Evolutionary conservation across 2,113 vertebrate genomes (phyloP), one percentile per base, ranked within the genome.

Genomic region (Epinephelus cyanopodus): DNA sequence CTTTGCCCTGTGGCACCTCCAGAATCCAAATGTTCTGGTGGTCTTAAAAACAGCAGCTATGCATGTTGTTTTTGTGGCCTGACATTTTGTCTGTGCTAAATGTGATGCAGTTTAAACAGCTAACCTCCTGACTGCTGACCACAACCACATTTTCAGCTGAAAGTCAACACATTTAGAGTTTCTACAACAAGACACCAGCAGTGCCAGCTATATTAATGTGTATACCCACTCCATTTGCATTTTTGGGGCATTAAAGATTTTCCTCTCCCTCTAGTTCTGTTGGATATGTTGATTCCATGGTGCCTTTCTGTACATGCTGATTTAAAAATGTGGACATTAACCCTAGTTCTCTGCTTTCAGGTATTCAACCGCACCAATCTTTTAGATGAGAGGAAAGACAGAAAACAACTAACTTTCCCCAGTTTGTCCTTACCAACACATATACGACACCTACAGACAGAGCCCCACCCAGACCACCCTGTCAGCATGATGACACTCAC

Each of bases 401-500:
- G 27, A 53, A 45, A 74, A 42, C 12, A 54, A 19, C n/a, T 17
- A 69, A 52, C 7, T 6, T 56, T 33, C 37, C 33, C 15, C 19
- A 19, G 1, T 73, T 33, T 76, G 42, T 53, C 29, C 70, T 27
- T 21, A 18, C 5, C 25, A 50, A 9, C 5, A 54, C 23, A 42
- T 25, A 70, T 48, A 21, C 1, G 6, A 57, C 18, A 57, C 39
- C 52, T 9, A 29, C 19, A 74, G 3, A 23, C 21, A 79, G 17
- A 74, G 13, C 27, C 48, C 25, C 57, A 69, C 47, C 7, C 33
- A 33, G 27, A 25, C 2, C 42, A 13, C 54, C 50, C 39, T 13
- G 5, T 23, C n/a, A 4, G 56, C 25, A 14, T 3, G 7, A 61
- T 52, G 23, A 10, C 12, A 76, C 96, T 57, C 93, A 99, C 97